Evolutionary conservation across 2,113 vertebrate species (phyloP), one percentile per base, ranked within the genome.

Genomic region (Caranx melampygus): DNA sequence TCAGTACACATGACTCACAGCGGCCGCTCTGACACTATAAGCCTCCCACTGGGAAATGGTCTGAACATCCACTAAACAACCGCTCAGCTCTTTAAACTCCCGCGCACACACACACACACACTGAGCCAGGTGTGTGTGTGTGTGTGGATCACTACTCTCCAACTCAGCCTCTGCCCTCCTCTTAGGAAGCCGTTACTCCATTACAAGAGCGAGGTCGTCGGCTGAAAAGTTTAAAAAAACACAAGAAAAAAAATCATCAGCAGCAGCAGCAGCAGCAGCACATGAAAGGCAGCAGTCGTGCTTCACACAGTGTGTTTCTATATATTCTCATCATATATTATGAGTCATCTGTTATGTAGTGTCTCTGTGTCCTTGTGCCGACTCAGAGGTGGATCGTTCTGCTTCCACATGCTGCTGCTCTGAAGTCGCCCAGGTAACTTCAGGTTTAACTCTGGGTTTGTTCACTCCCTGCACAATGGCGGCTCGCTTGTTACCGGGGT

Each of bases 1-100:
- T 89, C 35, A 64, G 52, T 62, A 62, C 81, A 83, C 80, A 76
- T 82, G 78, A 89, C 74, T 82, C 78, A 86, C 79, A 35, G 73
- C 63, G 61, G 76, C 61, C 51, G 21, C 71, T 79, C 47, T 75
- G 44, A 62, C 73, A 59, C 70, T 67, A 51, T 35, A 62, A 68
- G 77, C 81, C 65, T 71, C 40, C 6, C 31, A 60, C 75, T 64
- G 37, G 81, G 52, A 79, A 81, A 71, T 47, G 35, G 66, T 62
- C 78, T 78, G 16, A 86, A 75, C 51, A 65, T 76, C 55, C 47
- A 71, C 18, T 35, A 35, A 74, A 54, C 67, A 70, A 34, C 35
- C 71, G 37, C 55, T 74, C 47, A 0, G 34, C 66, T 69, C 14
- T 67, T 35, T 68, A 60, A 57, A 33, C 62, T 59, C 54, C 40